Evolutionary conservation across 2,888 invertebrate genomes (phyloP).

Genomic region (Dasypogon diadema): DNA sequence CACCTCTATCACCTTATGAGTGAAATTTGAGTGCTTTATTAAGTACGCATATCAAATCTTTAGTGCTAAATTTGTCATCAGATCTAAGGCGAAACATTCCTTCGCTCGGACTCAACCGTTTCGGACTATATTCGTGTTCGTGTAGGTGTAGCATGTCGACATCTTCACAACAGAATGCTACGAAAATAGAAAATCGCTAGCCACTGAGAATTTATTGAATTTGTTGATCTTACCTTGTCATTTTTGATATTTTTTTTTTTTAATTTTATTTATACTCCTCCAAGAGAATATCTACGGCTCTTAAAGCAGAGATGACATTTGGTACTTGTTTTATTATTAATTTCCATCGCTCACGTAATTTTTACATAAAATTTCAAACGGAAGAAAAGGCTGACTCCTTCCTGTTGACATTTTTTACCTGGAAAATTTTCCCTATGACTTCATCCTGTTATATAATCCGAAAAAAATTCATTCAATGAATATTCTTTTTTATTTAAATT

Average conservation of each 20-base stretch:
- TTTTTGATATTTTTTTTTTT: constrained; percentile 1
- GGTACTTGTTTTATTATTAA: too few relatives aligned
- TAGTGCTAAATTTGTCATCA: constrained; percentile 46
- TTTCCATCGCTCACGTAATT: too few relatives aligned
- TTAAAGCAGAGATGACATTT: too few relatives aligned
- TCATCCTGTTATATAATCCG: too few relatives aligned
- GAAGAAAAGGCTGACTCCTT: too few relatives aligned
- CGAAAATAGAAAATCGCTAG: constrained; percentile 42
- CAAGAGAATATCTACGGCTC: too few relatives aligned
- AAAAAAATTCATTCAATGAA: too few relatives aligned
- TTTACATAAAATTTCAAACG: too few relatives aligned
- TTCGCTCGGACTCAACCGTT: constrained; percentile 10
- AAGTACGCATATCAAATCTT: not conserved
- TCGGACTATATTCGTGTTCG: constrained; percentile 33
- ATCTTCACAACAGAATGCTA: constrained; percentile 31
- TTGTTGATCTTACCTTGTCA: constrained; percentile 35
- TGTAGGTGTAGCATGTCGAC: constrained; percentile 48
- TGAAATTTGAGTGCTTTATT: constrained; percentile 11
- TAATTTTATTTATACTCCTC: not conserved
- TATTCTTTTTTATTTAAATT: too few relatives aligned
- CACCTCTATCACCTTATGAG: not conserved
- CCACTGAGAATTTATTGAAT: constrained; percentile 31
- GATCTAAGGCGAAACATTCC: constrained; percentile 10
- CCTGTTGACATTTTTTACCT: too few relatives aligned
- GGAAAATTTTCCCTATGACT: too few relatives aligned